Evolutionary conservation across 2,888 invertebrate genomes (phyloP).

Genomic region (Monochamus alternatus): DNA sequence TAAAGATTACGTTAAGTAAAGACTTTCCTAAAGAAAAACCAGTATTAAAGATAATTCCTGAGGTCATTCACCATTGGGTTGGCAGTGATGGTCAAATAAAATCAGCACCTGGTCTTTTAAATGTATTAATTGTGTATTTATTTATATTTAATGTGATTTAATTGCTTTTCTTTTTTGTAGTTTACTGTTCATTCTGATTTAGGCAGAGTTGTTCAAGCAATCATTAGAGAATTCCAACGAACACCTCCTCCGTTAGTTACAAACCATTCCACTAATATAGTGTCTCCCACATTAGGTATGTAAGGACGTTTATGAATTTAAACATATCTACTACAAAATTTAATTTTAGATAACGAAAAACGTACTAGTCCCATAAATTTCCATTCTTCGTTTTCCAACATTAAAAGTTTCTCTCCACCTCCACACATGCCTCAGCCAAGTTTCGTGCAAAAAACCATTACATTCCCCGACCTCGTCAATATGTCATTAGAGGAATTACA

Average conservation of each 20-base stretch:
- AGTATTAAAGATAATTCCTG: slow-evolving; percentile 78
- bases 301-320: too few species aligned
- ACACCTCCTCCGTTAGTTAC: slow-evolving; percentile 73
- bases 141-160: neutral
- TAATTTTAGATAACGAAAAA: slow-evolving; percentile 62
- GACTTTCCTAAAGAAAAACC: slow-evolving; percentile 87
- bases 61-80: slow-evolving; percentile 82
- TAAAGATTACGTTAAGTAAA: slow-evolving; percentile 78
- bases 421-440: slow-evolving; percentile 49
- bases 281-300: slow-evolving; percentile 59
- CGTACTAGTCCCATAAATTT: slow-evolving; percentile 64
- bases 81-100: slow-evolving; percentile 80
- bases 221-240: slow-evolving; percentile 84
- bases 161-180: slow-evolving; percentile 64
- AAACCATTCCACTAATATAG: slow-evolving; percentile 48
- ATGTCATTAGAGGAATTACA: slow-evolving; percentile 79
- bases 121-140: slow-evolving; percentile 71
- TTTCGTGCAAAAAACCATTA: slow-evolving; percentile 49
- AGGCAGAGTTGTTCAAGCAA: slow-evolving; percentile 86
- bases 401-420: slow-evolving; percentile 64
- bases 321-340: neutral
- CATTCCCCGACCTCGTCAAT: slow-evolving; percentile 73
- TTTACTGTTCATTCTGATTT: slow-evolving; percentile 86
- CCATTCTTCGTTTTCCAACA: slow-evolving; percentile 43
- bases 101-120: slow-evolving; percentile 83